A percentile compares a stretch with the other conserved stretches of the same genome.
These are phyloP conservation scores for Drosophila birchii DNA, from an alignment of 2,888 invertebrate genomes.

Conservation along the genomic window DNA sequence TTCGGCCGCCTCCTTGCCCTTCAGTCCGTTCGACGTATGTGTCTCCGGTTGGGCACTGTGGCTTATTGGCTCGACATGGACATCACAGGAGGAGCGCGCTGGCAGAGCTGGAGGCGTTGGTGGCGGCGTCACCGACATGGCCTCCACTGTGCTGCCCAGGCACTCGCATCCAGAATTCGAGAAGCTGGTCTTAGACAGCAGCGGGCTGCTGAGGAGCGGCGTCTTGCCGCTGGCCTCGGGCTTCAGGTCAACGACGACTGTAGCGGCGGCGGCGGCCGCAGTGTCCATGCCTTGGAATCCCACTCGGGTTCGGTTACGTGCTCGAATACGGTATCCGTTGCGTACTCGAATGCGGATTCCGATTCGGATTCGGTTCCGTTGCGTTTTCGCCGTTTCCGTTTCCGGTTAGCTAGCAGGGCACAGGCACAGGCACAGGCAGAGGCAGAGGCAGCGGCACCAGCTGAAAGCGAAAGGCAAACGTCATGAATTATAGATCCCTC, in stretches of 20 bases:
- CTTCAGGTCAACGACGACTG: constrained; percentile 70
- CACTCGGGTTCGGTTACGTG: constrained; percentile 11
- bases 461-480: constrained; percentile 58
- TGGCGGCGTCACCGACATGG: constrained; percentile 78
- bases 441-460: constrained; percentile 31
- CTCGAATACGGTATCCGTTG: constrained; percentile 12
- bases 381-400: constrained; percentile 30
- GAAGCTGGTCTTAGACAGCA: constrained; percentile 44
- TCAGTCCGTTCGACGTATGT: constrained; percentile 39
- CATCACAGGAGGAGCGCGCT: constrained; percentile 18
- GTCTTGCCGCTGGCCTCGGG: constrained; percentile 57
- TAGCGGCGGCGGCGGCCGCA: constrained; percentile 73
- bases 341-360: constrained; percentile 6
- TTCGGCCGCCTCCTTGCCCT: constrained; percentile 49
- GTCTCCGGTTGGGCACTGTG: constrained; percentile 22
- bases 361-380: constrained; percentile 15
- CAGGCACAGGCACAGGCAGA: constrained; percentile 1
- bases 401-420: constrained; percentile 22
- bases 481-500: constrained; percentile 63
- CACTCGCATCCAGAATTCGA: constrained; percentile 59
- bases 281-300: constrained; percentile 62
- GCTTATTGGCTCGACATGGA: constrained; percentile 19
- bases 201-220: constrained; percentile 46
- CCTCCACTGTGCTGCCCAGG: constrained; percentile 80
- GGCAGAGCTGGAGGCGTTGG: constrained; percentile 65